Percentiles rank a stretch among this genome's conserved stretches.
Evolutionary conservation across 2,113 vertebrate species (phyloP).

Genomic region (Chaenogobius annularis): DNA sequence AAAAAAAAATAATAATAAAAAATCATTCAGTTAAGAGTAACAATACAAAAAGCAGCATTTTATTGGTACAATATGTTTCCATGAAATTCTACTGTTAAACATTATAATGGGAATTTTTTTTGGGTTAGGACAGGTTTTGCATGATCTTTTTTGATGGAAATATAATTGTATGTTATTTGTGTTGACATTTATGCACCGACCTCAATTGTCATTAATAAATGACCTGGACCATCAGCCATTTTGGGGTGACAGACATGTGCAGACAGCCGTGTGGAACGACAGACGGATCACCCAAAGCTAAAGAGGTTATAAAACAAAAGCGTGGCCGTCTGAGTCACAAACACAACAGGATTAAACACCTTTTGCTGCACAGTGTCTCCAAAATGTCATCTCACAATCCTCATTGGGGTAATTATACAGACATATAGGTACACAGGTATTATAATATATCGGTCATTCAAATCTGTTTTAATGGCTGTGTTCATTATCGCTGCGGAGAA

Average conservation of each 20-base stretch:
- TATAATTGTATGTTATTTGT: not conserved
- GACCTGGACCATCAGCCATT: constrained; percentile 5
- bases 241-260: constrained; percentile 17
- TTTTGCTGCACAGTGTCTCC: not conserved
- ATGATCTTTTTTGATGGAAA: not conserved
- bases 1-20: no score
- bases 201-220: constrained; percentile 11
- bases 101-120: not conserved
- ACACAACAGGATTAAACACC: constrained; percentile 28
- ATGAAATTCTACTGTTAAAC: not conserved
- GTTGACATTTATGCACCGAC: constrained; percentile 24
- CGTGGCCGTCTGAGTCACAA: constrained; percentile 14
- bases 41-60: no score
- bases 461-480: not conserved
- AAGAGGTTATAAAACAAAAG: constrained; percentile 37
- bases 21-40: no score
- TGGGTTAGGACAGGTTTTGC: not conserved
- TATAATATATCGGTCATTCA: not conserved
- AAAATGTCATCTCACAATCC: constrained; percentile 28
- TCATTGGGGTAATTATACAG: constrained; percentile 14
- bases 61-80: no score
- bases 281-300: constrained; percentile 27
- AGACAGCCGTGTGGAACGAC: constrained; percentile 19
- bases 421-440: constrained; percentile 8
- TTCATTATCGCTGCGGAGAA: not conserved